Evolutionary conservation across 1,140 invertebrate genomes (phyloP).

Genomic region (Brachionus plicatilis): DNA sequence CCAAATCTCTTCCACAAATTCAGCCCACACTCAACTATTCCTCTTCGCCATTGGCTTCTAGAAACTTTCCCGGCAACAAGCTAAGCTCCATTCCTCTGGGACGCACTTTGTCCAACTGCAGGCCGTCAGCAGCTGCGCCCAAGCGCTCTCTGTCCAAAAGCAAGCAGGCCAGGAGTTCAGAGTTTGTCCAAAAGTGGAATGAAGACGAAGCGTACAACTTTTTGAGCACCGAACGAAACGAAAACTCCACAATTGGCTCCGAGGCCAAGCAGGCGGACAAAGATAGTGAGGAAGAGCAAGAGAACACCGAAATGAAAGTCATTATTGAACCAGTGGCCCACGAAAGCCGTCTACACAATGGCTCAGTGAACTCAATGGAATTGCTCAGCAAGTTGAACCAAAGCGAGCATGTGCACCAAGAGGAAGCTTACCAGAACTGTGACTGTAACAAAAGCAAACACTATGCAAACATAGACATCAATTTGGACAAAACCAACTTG

Average conservation of each 20-base stretch:
- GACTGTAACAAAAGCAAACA: not conserved
- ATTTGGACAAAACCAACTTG: not conserved
- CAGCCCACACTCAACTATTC: not conserved
- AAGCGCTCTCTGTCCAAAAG: not conserved
- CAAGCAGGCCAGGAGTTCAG: not conserved
- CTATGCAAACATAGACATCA: not conserved
- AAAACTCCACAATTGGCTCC: not conserved
- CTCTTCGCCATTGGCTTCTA: not conserved
- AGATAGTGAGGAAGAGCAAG: not conserved
- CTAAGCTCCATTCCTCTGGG: not conserved
- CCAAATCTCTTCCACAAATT: not conserved
- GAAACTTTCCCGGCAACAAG: constrained; percentile 21
- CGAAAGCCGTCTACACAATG: not conserved
- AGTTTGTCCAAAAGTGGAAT: constrained; percentile 20
- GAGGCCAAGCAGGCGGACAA: not conserved
- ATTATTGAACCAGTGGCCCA: not conserved
- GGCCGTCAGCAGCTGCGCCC: not conserved
- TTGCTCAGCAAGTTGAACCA: not conserved
- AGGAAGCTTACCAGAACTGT: not conserved
- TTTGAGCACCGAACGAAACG: not conserved
- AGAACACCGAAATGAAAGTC: not conserved
- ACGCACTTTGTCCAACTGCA: not conserved
- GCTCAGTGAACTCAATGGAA: not conserved
- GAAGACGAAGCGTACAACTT: not conserved
- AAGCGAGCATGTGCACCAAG: not conserved